These are phyloP conservation scores for Balanococcus diminutus DNA, from an alignment of 2,888 invertebrate species.

Conservation along the genomic window DNA sequence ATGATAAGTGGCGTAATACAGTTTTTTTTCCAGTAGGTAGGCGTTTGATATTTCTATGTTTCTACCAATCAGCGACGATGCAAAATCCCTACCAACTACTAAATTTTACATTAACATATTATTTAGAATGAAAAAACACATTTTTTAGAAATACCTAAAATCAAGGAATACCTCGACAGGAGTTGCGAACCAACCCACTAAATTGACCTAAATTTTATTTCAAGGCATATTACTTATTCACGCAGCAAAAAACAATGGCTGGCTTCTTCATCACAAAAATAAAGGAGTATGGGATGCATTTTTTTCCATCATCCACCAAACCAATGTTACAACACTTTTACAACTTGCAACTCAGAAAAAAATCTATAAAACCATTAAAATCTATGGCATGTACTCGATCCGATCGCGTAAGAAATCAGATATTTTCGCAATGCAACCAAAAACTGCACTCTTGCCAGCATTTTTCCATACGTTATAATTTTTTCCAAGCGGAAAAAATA, in stretches of 20 bases:
- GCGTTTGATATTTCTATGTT: not conserved
- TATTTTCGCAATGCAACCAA: not conserved
- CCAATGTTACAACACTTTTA: too few relatives aligned
- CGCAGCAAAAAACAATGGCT: too few relatives aligned
- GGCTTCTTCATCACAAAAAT: too few relatives aligned
- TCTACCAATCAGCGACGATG: not conserved
- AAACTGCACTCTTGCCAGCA: not conserved
- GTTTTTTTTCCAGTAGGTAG: not conserved
- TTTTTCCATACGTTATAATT: not conserved
- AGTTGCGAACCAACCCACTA: not conserved
- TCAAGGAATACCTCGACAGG: not conserved
- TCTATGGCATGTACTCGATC: too few relatives aligned
- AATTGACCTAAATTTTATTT: not conserved
- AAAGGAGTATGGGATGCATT: too few relatives aligned
- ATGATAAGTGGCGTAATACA: not conserved
- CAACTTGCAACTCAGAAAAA: not conserved
- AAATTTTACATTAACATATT: not conserved
- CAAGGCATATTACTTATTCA: too few relatives aligned
- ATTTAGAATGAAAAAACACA: not conserved
- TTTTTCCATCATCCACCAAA: too few relatives aligned
- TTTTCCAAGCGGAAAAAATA: not conserved
- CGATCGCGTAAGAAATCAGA: too few relatives aligned
- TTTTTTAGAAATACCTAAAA: not conserved
- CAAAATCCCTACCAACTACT: not conserved
- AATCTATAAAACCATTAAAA: too few relatives aligned